Base-by-base conservation (phyloP, 2,797 vertebrate genomes). In the Xiphophorus birchmanni region DNA sequence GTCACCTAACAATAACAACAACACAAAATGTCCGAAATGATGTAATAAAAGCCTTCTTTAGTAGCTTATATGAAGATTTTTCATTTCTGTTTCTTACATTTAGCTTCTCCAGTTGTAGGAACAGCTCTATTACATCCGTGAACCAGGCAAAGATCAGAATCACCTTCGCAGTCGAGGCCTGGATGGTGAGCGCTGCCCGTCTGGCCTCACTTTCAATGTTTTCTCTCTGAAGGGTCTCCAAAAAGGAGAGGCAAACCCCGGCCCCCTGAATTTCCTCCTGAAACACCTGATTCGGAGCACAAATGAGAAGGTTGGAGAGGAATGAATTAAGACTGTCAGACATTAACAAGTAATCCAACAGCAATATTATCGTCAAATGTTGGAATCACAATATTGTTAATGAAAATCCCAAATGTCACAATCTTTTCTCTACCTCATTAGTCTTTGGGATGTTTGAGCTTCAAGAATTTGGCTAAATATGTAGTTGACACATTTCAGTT, bases 101-200 rank as follows among this genome's bases (percentile, higher is more conserved):
- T 45, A 89, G 85, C 3, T 87, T 82, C 17, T 52, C 80, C 1
- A 96, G 88, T 79, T 96, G 93, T 45, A 88, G 73, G 42, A 96
- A 93, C 63, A 96, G 85, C 12, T 89, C 84, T 35, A 88, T 93
- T 26, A 94, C 93, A 47, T 95, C 94, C 12, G 88, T 89, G 69
- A 95, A 94, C 93, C 94, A 94, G 74, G 89, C 79, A 71, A 96
- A 95, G 37, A 96, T 79, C 32, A 95, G 82, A 79, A 96, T 95
- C 79, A 96, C 95, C 0, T 80, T 93, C 0, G 92, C 95, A 23
- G 90, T 89, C 0, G 95, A 96, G n/a, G 82, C 87, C 84, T 95
- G 90, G 77, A 96, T 92, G 10, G 90, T 86, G 3, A 89, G 80
- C 0, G 94, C 96, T 5, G 94, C 92, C 37, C 58, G 82, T n/a